These are phyloP conservation scores for Gymnoscopelus microlampas DNA, from an alignment of 2,797 vertebrate species.

Conservation along the genomic window DNA sequence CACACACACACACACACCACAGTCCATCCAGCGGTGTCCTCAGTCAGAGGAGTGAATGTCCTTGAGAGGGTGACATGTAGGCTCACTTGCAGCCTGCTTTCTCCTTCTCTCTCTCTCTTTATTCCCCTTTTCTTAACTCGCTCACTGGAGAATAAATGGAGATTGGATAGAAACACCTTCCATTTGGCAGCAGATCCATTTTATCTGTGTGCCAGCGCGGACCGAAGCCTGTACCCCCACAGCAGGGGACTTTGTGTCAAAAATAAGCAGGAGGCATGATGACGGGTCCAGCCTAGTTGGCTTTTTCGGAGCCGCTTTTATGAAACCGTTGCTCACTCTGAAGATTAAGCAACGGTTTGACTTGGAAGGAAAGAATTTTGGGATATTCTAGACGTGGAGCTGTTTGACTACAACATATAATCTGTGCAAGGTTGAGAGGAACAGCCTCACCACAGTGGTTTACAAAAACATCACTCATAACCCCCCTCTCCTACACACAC, in stretches of 20 bases:
- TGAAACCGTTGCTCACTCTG: slow-evolving; percentile 46
- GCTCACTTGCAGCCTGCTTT: slow-evolving; percentile 47
- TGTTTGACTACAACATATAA: slow-evolving; percentile 68
- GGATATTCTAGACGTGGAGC: slow-evolving; percentile 58
- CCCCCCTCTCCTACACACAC: slow-evolving; percentile 38
- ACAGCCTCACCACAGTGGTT: slow-evolving; percentile 65
- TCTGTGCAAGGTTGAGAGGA: slow-evolving; percentile 60
- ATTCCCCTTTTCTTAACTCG: not conserved
- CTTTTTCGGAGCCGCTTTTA: slow-evolving; percentile 23
- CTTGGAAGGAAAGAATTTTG: slow-evolving; percentile 59
- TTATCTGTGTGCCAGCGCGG: slow-evolving; percentile 50
- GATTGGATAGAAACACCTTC: slow-evolving; percentile 53
- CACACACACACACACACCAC: slow-evolving; percentile 11
- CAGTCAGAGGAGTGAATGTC: slow-evolving; percentile 57
- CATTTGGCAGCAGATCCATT: slow-evolving; percentile 58
- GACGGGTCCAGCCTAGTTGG: slow-evolving; percentile 18
- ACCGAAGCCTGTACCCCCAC: slow-evolving; percentile 31
- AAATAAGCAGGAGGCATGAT: slow-evolving; percentile 41
- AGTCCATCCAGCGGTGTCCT: slow-evolving; percentile 41
- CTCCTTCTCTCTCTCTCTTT: slow-evolving; percentile 13
- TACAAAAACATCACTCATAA: slow-evolving; percentile 54
- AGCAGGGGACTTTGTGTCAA: slow-evolving; percentile 38
- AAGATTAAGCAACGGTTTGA: slow-evolving; percentile 59
- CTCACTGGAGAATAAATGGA: slow-evolving; percentile 41
- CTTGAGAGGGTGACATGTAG: slow-evolving; percentile 61